Base-by-base conservation (phyloP, 2,113 vertebrate species). In the Rhinolophus ferrumequinum region DNA sequence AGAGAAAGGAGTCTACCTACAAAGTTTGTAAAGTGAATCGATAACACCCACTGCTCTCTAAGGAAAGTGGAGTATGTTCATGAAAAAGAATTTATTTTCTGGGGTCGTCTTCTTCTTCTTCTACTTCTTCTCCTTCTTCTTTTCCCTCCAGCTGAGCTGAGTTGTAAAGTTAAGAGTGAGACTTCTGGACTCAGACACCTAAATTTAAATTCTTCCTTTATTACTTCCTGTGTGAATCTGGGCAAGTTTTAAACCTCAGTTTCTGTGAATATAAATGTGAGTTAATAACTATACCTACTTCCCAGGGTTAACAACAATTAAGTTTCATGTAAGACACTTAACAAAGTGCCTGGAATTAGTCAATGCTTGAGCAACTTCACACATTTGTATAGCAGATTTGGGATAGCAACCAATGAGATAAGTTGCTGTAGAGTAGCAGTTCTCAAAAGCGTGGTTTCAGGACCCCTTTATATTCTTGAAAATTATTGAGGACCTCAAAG, bases 221-320 rank as follows among this genome's bases (percentile, higher is more conserved):
- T 44, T 38, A 62, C 30, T 67, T 94, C 38, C 44, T 76, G 18
- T 28, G 38, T 90, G 60, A 73, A 52, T 15, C n/a, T 88, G 72
- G 62, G 4, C 13, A 83, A 44, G 15, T 92, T 79, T 95, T 22
- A 69, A 72, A 88, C 9, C 28, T 95, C n/a, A 19, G 21, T 66
- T 87, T 70, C 76, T 15, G 93, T 84, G 6, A 67, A 33, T 73
- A 3, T 86, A 60, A 92, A 77, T 75, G 50, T 64, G 13, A 97
- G 58, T 77, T 77, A 82, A 88, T 56, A 88, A 88, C 75, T 66
- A 76, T n/a, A 66, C 18, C n/a, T 58, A 38, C 38, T 10, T 94
- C 73, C 56, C 30, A 58, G 21, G 60, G 60, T 73, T 64, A 87
- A 52, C 28, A 80, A 84, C 80, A 90, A 92, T 80, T 95, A 86